These are phyloP conservation scores for Coenonympha arcania DNA, from an alignment of 2,888 invertebrate genomes.

Conservation along the genomic window DNA sequence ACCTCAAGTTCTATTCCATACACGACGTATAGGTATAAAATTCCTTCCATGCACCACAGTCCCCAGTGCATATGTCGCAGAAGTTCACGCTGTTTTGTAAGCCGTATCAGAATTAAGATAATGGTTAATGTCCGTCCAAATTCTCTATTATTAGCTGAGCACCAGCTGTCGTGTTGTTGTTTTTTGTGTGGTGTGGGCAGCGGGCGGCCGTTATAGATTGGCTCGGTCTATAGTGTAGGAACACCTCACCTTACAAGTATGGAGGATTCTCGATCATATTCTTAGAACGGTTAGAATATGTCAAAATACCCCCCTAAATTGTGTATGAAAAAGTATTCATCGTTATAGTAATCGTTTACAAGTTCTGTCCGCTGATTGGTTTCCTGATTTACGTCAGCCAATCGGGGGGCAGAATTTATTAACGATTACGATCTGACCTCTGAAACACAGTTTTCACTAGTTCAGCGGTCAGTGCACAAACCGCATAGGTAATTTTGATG, in stretches of 20 bases:
- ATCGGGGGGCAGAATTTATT: no score
- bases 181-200: constrained; percentile 43
- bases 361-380: no score
- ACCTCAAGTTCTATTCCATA: neutral
- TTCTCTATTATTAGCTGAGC: constrained; percentile 60
- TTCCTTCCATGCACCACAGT: constrained; percentile 23
- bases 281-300: no score
- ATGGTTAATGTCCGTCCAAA: constrained; percentile 65
- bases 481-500: no score
- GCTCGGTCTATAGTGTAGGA: constrained; percentile 36
- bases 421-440: no score
- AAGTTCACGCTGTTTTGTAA: constrained; percentile 68
- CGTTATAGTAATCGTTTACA: no score
- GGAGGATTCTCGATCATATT: neutral
- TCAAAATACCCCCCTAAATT: no score
- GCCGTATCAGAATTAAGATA: constrained; percentile 72
- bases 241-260: neutral
- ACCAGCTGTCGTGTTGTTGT: constrained; percentile 52
- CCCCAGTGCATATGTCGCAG: constrained; percentile 58
- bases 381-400: no score
- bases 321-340: no score
- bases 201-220: constrained; percentile 58
- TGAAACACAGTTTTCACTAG: no score
- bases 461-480: no score
- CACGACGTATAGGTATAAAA: neutral